These are phyloP conservation scores for Haliclona indistincta DNA, from an alignment of 37 sponge, comb jelly and placozoan genomes.

Conservation along the genomic window DNA sequence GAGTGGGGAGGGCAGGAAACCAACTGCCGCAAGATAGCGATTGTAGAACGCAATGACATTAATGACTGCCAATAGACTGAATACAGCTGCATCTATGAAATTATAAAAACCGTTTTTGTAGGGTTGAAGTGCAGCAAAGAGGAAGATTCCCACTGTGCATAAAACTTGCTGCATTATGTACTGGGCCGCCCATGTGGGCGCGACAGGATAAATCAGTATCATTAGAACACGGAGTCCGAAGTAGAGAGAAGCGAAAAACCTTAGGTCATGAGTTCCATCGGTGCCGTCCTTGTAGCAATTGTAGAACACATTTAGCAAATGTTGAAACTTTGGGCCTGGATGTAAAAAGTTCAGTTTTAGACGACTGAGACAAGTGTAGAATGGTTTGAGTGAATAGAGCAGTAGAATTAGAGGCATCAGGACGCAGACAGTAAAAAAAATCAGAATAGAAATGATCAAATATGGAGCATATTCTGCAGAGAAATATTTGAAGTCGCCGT, in stretches of 20 bases:
- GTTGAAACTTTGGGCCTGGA: too few species aligned
- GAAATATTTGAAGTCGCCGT: background rate
- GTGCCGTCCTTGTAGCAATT: slow-evolving; percentile 17
- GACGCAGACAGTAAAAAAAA: background rate
- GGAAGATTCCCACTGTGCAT: background rate
- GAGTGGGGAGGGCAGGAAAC: too few species aligned
- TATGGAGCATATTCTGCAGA: slow-evolving; percentile 5
- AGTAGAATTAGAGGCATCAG: background rate
- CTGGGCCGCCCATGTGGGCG: background rate
- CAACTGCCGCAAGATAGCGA: too few species aligned
- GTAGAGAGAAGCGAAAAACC: slow-evolving; percentile 29
- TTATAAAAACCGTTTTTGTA: slow-evolving; percentile 45
- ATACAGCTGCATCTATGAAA: slow-evolving; percentile 13
- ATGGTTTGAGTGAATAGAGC: too few species aligned
- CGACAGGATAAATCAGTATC: slow-evolving; percentile 2
- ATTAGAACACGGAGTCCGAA: slow-evolving; percentile 21
- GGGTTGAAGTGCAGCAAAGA: slow-evolving; percentile 23
- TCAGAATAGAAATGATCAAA: background rate
- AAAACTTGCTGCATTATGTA: slow-evolving; percentile 36
- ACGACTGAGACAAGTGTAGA: too few species aligned
- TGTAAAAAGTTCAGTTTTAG: too few species aligned
- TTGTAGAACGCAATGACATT: slow-evolving; percentile 23
- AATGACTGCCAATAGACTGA: slow-evolving; percentile 17
- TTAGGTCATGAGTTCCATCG: background rate
- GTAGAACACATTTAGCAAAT: slow-evolving; percentile 31